phyloP scores from a whole-genome alignment of 2,113 vertebrate genomes.

The Maccullochella peelii region DNA sequence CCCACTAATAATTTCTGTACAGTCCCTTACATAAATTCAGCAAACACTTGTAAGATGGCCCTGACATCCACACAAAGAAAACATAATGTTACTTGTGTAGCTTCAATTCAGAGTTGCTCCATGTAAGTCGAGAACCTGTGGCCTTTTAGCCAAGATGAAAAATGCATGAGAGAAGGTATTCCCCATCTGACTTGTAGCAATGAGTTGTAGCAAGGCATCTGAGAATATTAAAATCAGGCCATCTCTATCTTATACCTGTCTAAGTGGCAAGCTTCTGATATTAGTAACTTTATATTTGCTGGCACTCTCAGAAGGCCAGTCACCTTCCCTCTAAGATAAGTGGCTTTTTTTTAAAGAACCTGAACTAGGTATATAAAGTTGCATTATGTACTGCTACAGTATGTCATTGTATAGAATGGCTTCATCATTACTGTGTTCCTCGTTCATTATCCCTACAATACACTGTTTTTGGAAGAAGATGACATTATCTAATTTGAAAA shows the following conservation, averaged over 20 bases:
- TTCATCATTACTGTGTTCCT: conserved; percentile 24
- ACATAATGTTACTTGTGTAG: too few relatives aligned
- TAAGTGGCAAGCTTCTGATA: conserved; percentile 1
- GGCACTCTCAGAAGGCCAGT: neutral
- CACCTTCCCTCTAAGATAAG: neutral
- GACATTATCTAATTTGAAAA: conserved; percentile 61
- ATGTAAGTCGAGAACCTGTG: neutral
- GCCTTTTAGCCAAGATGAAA: neutral
- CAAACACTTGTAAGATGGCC: neutral
- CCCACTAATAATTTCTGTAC: neutral
- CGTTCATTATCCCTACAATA: conserved; percentile 35
- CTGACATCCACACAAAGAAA: neutral
- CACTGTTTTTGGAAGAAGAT: conserved; percentile 22
- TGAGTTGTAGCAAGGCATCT: neutral
- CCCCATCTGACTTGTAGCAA: neutral
- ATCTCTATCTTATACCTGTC: neutral
- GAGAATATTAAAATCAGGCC: neutral
- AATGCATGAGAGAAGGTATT: neutral
- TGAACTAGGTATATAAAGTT: neutral
- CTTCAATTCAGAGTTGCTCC: neutral
- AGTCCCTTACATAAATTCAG: neutral
- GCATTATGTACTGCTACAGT: neutral
- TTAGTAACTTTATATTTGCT: neutral
- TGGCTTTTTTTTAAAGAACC: neutral
- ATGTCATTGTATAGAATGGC: neutral